phyloP scores from a whole-genome alignment of 1,140 invertebrate genomes.

The Tribolium castaneum region DNA sequence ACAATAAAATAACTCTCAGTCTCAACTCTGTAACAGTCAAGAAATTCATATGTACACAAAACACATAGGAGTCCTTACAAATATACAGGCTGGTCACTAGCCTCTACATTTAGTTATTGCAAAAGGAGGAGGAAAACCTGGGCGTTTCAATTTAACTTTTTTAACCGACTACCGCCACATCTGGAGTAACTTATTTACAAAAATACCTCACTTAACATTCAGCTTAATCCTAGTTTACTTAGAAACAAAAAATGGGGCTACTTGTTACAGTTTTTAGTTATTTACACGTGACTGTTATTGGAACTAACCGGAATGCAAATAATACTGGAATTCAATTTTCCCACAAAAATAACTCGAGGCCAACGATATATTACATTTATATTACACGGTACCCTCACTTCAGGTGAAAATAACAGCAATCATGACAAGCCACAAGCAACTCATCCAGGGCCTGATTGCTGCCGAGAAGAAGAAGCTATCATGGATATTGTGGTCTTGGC shows the following conservation, averaged over 20 bases:
- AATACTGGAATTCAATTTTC: constrained; percentile 25
- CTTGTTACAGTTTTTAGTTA: constrained; percentile 4
- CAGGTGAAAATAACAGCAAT: constrained; percentile 9
- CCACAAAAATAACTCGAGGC: constrained; percentile 19
- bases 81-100: constrained; percentile 20
- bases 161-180: background rate
- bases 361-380: constrained; percentile 26
- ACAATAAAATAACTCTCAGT: constrained; percentile 23
- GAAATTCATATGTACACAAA: constrained; percentile 17
- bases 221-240: background rate
- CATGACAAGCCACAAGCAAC: background rate
- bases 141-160: background rate
- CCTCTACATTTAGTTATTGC: constrained; percentile 12
- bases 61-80: constrained; percentile 2
- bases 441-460: background rate
- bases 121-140: background rate
- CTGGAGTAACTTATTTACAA: background rate
- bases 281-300: constrained; percentile 18
- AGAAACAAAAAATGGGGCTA: background rate
- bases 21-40: constrained; percentile 25
- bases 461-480: constrained; percentile 49
- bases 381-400: background rate
- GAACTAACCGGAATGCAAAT: constrained; percentile 8
- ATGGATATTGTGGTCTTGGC: constrained; percentile 49
- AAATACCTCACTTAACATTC: background rate